Evolutionary conservation across 2,113 vertebrate species (phyloP).

Genomic region (Perca fluviatilis): DNA sequence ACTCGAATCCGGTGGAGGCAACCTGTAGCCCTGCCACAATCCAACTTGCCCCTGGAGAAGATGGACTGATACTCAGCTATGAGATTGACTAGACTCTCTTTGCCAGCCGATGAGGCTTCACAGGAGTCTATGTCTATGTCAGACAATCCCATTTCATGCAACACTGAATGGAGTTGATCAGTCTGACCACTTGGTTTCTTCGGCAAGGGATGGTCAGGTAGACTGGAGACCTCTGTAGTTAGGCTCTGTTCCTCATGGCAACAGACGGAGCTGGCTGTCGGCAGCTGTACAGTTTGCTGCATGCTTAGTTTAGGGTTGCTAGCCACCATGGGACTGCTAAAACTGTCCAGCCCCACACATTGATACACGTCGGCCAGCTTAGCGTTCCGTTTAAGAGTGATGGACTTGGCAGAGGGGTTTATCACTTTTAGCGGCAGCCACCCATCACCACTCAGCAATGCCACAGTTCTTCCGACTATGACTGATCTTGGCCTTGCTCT

Average conservation of each 20-base stretch:
- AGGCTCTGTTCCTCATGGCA: background rate
- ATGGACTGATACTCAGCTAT: conserved; percentile 6
- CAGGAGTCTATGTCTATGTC: conserved; percentile 8
- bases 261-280: rapidly evolving
- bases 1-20: conserved; percentile 20
- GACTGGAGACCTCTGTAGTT: too few relatives aligned
- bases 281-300: background rate
- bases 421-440: conserved; percentile 45
- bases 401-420: conserved; percentile 2
- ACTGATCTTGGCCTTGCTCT: conserved; percentile 6
- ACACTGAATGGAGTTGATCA: background rate
- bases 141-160: background rate
- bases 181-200: too few relatives aligned
- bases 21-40: conserved; percentile 15
- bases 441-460: conserved; percentile 31
- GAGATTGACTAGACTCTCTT: conserved; percentile 20
- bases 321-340: background rate
- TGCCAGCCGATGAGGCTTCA: background rate
- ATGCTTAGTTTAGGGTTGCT: rapidly evolving
- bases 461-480: conserved; percentile 30
- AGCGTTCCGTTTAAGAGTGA: background rate
- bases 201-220: too few relatives aligned
- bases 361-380: background rate
- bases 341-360: background rate
- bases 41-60: conserved; percentile 42